These are phyloP conservation scores for Mungos mungo DNA, from an alignment of 2,113 vertebrate genomes.

Conservation along the genomic window DNA sequence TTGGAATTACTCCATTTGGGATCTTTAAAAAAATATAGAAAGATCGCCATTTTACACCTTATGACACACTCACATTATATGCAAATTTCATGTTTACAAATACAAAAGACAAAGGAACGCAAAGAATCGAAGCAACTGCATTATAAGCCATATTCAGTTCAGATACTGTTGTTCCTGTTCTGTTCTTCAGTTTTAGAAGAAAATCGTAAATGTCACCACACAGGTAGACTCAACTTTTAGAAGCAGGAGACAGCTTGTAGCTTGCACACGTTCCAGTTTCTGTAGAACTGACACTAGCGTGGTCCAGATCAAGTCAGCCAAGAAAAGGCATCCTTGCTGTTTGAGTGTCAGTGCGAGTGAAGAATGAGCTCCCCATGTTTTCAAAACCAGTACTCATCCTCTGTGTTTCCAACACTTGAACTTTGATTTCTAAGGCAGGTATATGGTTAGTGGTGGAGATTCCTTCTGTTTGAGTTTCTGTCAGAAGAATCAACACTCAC, in stretches of 20 bases:
- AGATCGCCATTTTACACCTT: conserved; percentile 34
- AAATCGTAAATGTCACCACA: not conserved
- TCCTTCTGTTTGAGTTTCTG: conserved; percentile 91
- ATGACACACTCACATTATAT: not conserved
- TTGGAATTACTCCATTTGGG: not conserved
- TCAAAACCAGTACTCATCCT: conserved; percentile 90
- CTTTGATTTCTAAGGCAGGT: conserved; percentile 83
- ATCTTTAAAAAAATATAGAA: not conserved
- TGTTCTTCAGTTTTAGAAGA: conserved; percentile 30
- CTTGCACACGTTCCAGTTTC: conserved; percentile 94
- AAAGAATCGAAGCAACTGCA: conserved; percentile 40
- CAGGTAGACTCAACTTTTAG: conserved; percentile 85
- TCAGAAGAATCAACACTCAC: conserved; percentile 93
- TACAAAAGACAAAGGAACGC: conserved; percentile 46
- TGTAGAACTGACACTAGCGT: conserved; percentile 93
- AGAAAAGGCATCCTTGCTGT: conserved; percentile 94
- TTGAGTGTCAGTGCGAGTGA: conserved; percentile 95
- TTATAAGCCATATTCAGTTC: conserved; percentile 64
- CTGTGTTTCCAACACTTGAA: conserved; percentile 90
- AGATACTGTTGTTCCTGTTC: conserved; percentile 16
- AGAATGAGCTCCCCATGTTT: conserved; percentile 90
- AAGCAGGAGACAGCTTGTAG: conserved; percentile 86
- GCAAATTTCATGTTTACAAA: conserved; percentile 40
- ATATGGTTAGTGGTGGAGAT: conserved; percentile 67
- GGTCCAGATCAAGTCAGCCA: conserved; percentile 94